These are phyloP conservation scores for Heliconius ismenius DNA, from an alignment of 2,888 invertebrate species.

Conservation along the genomic window DNA sequence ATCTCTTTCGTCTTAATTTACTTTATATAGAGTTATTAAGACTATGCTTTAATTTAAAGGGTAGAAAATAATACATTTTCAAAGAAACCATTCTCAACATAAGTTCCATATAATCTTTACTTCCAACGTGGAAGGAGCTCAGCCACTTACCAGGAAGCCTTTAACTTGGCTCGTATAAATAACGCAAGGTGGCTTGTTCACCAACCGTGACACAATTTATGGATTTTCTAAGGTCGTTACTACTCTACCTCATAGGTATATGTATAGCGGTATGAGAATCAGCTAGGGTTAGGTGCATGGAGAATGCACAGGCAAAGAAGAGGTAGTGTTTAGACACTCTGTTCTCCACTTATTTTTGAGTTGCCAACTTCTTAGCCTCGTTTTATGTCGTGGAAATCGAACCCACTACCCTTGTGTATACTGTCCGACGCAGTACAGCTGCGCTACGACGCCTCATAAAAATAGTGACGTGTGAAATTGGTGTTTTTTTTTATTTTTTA, in stretches of 20 bases:
- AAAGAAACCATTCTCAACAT: background rate
- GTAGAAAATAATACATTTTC: background rate
- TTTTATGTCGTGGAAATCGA: background rate
- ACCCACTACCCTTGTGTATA: background rate
- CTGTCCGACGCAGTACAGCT: background rate
- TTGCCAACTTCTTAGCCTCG: background rate
- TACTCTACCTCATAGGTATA: no score
- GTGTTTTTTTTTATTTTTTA: background rate
- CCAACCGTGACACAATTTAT: conserved; percentile 18
- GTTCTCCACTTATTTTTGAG: background rate
- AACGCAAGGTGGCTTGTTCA: conserved; percentile 19
- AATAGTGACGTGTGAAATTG: background rate
- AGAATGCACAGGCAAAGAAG: background rate
- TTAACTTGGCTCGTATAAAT: conserved; percentile 16
- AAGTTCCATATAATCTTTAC: background rate
- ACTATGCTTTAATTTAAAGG: no score
- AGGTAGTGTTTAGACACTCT: background rate
- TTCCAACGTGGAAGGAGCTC: background rate
- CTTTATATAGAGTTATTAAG: no score
- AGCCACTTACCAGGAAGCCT: conserved; percentile 1
- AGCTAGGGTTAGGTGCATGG: background rate
- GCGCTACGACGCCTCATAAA: background rate
- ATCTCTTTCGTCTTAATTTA: no score
- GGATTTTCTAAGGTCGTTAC: conserved; percentile 10
- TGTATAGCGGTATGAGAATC: background rate